Evolutionary conservation across 2,113 vertebrate species (phyloP).

Genomic region (pig (Sus scrofa)): T2T-Sscrofa CM000826.6:53654501-53655000

Average conservation of each 20-base stretch:
- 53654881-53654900: neutral
- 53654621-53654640: neutral
- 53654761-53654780: neutral
- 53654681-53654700: neutral
- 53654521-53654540: neutral
- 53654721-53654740: neutral
- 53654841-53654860: neutral
- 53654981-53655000: too few species aligned
- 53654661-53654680: neutral
- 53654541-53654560: neutral
- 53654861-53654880: slow-evolving; percentile 22
- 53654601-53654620: neutral
- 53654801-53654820: neutral
- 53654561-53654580: neutral
- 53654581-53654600: neutral
- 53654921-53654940: too few species aligned
- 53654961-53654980: too few species aligned
- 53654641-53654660: neutral
- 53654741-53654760: neutral
- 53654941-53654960: too few species aligned
- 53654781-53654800: neutral
- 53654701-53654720: neutral
- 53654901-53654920: too few species aligned
- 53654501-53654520: neutral
- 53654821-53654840: neutral